Evolutionary conservation across 1,140 invertebrate genomes (phyloP).

Genomic region (Cotesia chilonis): DNA sequence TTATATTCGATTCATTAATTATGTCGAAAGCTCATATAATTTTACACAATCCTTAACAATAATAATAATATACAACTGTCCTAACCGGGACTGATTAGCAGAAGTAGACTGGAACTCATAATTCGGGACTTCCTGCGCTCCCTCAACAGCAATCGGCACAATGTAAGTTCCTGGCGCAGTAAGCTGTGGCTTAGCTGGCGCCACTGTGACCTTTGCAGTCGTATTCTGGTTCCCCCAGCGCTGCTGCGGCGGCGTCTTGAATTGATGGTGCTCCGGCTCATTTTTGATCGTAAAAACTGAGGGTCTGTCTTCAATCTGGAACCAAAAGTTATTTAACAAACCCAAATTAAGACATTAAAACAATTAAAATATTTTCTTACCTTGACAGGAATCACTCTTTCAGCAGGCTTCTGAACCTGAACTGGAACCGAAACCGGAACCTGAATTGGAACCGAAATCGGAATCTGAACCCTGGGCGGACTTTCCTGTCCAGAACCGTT

Average conservation of each 20-base stretch:
- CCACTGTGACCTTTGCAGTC: slow-evolving; percentile 32
- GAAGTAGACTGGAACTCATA: slow-evolving; percentile 39
- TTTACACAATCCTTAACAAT: too few species aligned
- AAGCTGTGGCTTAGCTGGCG: slow-evolving; percentile 42
- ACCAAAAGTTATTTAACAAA: not conserved
- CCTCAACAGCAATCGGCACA: slow-evolving; percentile 56
- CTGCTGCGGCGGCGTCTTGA: slow-evolving; percentile 56
- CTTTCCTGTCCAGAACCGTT: slow-evolving; percentile 30
- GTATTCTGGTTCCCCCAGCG: slow-evolving; percentile 49
- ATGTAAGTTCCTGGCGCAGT: slow-evolving; percentile 49
- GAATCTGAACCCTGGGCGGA: slow-evolving; percentile 34
- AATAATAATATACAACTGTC: too few species aligned
- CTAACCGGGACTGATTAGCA: too few species aligned
- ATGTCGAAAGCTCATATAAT: too few species aligned
- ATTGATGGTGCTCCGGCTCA: slow-evolving; percentile 61
- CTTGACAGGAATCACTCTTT: slow-evolving; percentile 53
- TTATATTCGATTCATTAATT: not conserved
- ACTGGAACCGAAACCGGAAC: slow-evolving; percentile 39
- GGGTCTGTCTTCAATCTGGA: slow-evolving; percentile 62
- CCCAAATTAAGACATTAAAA: not conserved
- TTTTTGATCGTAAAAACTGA: slow-evolving; percentile 59
- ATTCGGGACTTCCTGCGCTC: slow-evolving; percentile 28
- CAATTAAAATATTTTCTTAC: slow-evolving; percentile 45
- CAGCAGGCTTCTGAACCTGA: slow-evolving; percentile 38
- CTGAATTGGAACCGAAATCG: slow-evolving; percentile 37